Conservation (phyloP, 2,888 invertebrate genomes). For the Dysmachus trigonus region DNA sequence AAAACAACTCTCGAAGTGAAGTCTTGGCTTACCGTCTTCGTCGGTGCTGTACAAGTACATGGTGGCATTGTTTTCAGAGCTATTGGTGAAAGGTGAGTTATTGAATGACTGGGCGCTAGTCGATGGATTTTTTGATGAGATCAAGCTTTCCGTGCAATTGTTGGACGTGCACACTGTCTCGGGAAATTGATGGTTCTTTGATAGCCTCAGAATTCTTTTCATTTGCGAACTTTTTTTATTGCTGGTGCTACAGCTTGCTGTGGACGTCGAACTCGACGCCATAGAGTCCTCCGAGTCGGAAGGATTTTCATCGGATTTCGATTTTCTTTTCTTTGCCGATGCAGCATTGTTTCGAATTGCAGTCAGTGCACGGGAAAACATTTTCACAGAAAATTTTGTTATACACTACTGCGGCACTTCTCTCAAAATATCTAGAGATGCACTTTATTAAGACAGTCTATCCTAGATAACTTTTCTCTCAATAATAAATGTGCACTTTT, state of each 20-base stretch:
- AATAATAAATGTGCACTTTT: background rate
- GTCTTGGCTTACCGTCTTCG: background rate
- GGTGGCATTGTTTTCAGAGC: background rate
- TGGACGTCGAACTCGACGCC: background rate
- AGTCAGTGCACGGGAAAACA: slow-evolving; percentile 50
- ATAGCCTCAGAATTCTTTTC: background rate
- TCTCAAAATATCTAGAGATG: background rate
- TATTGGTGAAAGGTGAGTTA: slow-evolving; percentile 29
- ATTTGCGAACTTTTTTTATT: background rate
- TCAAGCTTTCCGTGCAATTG: background rate
- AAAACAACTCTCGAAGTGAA: background rate
- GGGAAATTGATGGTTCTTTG: background rate
- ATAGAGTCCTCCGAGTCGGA: slow-evolving; percentile 15
- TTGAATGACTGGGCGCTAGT: slow-evolving; percentile 1
- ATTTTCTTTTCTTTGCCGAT: slow-evolving; percentile 25
- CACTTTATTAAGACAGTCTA: background rate
- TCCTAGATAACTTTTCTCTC: background rate
- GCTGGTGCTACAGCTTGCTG: background rate
- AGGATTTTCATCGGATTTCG: slow-evolving; percentile 12
- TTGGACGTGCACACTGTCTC: background rate
- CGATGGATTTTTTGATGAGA: slow-evolving; percentile 13
- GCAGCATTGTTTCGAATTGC: slow-evolving; percentile 46
- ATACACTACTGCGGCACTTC: background rate
- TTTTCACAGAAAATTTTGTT: slow-evolving; percentile 18
- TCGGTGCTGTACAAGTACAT: background rate